Evolutionary conservation across 53 echinoderm and acorn worm species (phyloP).

Genomic region (Temnopleurus reevesii): DNA sequence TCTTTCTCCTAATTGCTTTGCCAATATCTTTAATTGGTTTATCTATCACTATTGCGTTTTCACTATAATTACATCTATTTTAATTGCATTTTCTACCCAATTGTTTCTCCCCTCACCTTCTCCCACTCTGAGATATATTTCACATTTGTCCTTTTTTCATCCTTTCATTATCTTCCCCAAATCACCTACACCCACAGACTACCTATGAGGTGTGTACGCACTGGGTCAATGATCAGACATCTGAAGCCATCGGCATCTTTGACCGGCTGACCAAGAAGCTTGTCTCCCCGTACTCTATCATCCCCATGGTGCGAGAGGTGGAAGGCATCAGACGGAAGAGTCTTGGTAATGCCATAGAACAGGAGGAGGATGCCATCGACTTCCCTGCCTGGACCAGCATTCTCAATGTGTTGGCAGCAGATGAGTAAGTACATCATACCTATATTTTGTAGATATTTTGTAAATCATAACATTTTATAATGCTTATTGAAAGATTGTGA

Average conservation of each 20-base stretch:
- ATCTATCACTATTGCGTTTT: too few relatives aligned
- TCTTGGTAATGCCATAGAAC: conserved; percentile 49
- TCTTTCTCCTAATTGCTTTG: too few relatives aligned
- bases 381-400: conserved; percentile 94
- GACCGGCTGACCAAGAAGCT: conserved; percentile 83
- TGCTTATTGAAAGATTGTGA: too few relatives aligned
- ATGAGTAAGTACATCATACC: conserved; percentile 83
- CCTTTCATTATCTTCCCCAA: too few relatives aligned
- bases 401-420: conserved; percentile 79
- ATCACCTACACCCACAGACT: too few relatives aligned
- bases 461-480: too few relatives aligned
- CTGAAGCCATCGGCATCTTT: conserved; percentile 68
- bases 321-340: conserved; percentile 72
- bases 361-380: conserved; percentile 70
- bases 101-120: too few relatives aligned
- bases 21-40: too few relatives aligned
- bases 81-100: too few relatives aligned
- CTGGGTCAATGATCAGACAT: conserved; percentile 84
- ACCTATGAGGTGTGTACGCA: conserved; percentile 92
- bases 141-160: not conserved
- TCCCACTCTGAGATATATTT: too few relatives aligned
- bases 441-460: too few relatives aligned
- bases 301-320: conserved; percentile 77
- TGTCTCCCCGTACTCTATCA: conserved; percentile 85
- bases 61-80: too few relatives aligned